Base-by-base conservation (phyloP, 2,113 vertebrate genomes). In the Gobiocypris rarus region DNA sequence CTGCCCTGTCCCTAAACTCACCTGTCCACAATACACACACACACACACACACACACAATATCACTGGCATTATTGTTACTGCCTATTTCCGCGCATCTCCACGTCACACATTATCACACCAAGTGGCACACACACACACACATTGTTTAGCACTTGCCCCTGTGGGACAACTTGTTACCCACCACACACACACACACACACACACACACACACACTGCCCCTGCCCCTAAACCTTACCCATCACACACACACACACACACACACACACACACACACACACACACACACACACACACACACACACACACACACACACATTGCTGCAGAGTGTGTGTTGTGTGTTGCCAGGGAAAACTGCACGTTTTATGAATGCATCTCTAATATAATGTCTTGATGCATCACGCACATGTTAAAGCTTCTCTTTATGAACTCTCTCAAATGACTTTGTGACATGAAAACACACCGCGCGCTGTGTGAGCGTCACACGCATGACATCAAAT, bases 241-340 rank as follows among this genome's bases (percentile, higher is more conserved):
- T 31, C 38, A 38, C 94, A 94, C 67, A 6, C 15, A 67, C 56
- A 41, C 38, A 43, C 2, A 43, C 38, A 24, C 54, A 17, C 15
- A 17, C 34, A 43, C n/a, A n/a, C 1, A 2, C 38, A 38, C 94
- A 94, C 67, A 6, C 15, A 67, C 56, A 41, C 38, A 43, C 2
- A 43, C 38, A 24, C 54, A 17, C 15, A 17, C 34, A 43, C n/a
- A n/a, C 1, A 2, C 38, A 38, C 94, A 94, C 67, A 6, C 15
- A 67, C 56, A 41, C 38, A 43, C 2, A 43, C 38, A 24, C 54
- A 17, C 15, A 17, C 34, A 43, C 86, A 93, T 58, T 91, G 89
- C 84, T 87, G 88, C n/a, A 61, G 34, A 45, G 19, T 43, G 56
- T 43, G 38, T 71, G 38, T 24, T 56, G 17, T 56, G 52, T 43